A percentile compares a stretch with the other conserved stretches of the same genome.
Conservation (phyloP, 2,113 vertebrate species). For the Climacteris rufus region DNA sequence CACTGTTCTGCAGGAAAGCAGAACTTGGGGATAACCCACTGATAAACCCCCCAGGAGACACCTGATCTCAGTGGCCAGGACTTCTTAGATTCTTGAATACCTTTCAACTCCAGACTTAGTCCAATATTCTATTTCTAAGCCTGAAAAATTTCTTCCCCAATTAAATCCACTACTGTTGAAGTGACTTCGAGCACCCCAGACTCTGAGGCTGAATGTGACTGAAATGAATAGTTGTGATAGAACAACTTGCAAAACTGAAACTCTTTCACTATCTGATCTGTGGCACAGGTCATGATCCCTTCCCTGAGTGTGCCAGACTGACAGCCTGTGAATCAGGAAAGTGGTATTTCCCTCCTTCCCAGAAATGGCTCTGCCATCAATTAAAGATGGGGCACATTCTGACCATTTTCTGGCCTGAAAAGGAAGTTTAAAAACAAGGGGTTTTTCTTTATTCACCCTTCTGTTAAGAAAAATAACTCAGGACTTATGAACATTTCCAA, state of each 20-base stretch:
- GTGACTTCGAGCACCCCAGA: not conserved
- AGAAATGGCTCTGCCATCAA: not conserved
- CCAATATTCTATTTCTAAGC: not conserved
- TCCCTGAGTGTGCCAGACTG: not conserved
- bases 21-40: no score
- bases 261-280: not conserved
- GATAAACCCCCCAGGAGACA: not conserved
- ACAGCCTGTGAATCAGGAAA: not conserved
- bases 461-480: not conserved
- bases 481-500: not conserved
- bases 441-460: not conserved
- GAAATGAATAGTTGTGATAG: not conserved
- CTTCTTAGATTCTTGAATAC: not conserved
- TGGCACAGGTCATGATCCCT: not conserved
- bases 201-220: not conserved
- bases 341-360: not conserved
- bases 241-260: not conserved
- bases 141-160: not conserved
- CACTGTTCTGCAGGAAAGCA: not conserved
- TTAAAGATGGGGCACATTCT: not conserved
- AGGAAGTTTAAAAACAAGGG: accelerated
- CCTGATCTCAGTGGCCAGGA: not conserved
- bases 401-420: not conserved
- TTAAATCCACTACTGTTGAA: not conserved
- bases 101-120: not conserved